Base-by-base conservation (phyloP, 2,113 vertebrate species). In the Cyanoderma ruficeps region DNA sequence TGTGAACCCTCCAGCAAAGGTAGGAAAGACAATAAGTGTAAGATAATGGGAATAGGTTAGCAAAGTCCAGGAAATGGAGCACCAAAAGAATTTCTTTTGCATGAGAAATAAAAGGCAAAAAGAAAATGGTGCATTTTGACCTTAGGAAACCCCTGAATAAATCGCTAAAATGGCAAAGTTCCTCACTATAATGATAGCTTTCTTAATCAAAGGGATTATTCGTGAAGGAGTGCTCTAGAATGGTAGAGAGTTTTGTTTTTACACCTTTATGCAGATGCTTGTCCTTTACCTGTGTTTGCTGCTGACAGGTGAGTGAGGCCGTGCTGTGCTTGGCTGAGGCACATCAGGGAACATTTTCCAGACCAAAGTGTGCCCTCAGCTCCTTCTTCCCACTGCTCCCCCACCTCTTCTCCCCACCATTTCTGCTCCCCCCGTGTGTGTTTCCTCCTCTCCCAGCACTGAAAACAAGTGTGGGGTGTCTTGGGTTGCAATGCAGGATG, bases 291-390 rank as follows among this genome's bases (percentile, higher is more conserved):
- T 6, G 27, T 33, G 47, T 49, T 10, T 35, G 33, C 33, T 39
- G 27, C 47, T 39, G 47, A 2, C 46, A 25, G 84, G 16, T 31
- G 12, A 56, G 25, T 0, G 5, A 53, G 71, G 42, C 44, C 31
- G 18, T 9, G 41, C 24, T 46, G 24, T 8, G 52, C 27, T n/a
- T 3, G 12, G 50, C 50, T 78, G 21, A 65, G 90, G 60, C 20
- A 8, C 31, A 37, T 47, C 28, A 9, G 2, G 25, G 14, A 71
- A 46, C 2, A 13, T 37, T 65, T 89, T 22, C 55, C 31, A 69
- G 21, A 39, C 5, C 47, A 56, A 24, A 55, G 7, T 0, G 0
- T 6, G 12, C 14, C 0, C 0, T 13, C n/a, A 49, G 60, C 16
- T 78, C 30, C 3, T 52, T 52, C 50, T 24, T 30, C 31, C 74